Evolutionary conservation across 2,113 vertebrate species (phyloP).

Genomic region (Saguinus midas): DNA sequence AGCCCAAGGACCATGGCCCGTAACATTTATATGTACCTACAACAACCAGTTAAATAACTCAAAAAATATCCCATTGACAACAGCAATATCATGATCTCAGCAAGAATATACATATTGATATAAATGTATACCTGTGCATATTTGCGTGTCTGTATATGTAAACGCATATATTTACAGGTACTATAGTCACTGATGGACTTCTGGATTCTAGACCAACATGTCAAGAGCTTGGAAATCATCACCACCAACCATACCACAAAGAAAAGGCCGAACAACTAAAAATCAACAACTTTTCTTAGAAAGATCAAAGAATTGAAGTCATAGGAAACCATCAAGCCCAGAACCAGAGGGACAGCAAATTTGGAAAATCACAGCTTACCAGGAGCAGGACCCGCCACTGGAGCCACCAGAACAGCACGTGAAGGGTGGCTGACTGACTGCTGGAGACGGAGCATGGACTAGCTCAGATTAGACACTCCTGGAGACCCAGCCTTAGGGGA

Average conservation of each 20-base stretch:
- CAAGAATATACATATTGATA: not conserved
- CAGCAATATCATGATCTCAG: not conserved
- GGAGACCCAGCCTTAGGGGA: not conserved
- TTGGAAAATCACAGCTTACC: not conserved
- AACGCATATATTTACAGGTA: not conserved
- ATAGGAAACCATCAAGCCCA: not conserved
- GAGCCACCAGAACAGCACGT: not conserved
- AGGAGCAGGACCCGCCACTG: not conserved
- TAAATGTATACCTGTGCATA: not conserved
- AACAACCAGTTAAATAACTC: not conserved
- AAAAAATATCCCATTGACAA: not conserved
- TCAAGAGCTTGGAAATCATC: not conserved
- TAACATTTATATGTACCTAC: not conserved
- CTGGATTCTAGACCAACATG: no score
- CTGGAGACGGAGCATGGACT: not conserved
- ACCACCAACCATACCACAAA: not conserved
- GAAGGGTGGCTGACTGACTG: not conserved
- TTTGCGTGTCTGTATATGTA: not conserved
- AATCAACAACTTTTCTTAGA: not conserved
- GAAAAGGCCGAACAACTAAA: not conserved
- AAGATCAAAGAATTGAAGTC: not conserved
- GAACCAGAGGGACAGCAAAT: not conserved
- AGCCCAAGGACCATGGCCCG: no score
- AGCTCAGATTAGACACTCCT: not conserved
- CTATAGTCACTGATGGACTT: not conserved